Evolutionary conservation across 2,888 invertebrate genomes (phyloP).

Genomic region (Eupithecia insigniata): DNA sequence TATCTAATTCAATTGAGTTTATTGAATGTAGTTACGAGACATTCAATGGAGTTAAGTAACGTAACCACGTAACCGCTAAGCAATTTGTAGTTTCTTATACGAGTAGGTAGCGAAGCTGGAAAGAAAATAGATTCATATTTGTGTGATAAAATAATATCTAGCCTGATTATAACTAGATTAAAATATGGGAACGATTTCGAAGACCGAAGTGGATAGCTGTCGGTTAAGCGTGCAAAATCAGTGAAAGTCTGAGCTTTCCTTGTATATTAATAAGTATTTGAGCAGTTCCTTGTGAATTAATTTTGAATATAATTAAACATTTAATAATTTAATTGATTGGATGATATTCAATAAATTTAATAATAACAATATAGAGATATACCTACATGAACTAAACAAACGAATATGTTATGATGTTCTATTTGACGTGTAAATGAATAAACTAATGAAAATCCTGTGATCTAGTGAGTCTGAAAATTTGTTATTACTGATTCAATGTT

Average conservation of each 20-base stretch:
- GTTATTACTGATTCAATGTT: neutral
- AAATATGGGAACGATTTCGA: neutral
- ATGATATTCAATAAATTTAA: too few species aligned
- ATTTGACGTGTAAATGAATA: too few species aligned
- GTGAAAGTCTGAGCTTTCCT: neutral
- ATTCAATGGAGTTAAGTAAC: slow-evolving; percentile 38
- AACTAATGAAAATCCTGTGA: too few species aligned
- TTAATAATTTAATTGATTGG: too few species aligned
- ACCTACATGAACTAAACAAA: too few species aligned
- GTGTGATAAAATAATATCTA: neutral
- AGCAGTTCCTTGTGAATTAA: too few species aligned
- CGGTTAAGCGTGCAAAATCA: neutral
- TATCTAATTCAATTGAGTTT: slow-evolving; percentile 3
- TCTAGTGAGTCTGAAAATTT: neutral
- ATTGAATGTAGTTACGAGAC: slow-evolving; percentile 29
- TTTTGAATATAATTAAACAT: too few species aligned
- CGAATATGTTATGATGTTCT: too few species aligned
- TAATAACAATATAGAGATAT: too few species aligned
- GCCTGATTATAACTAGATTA: neutral
- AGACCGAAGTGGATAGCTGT: neutral
- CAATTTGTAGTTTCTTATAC: slow-evolving; percentile 35
- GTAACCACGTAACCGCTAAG: slow-evolving; percentile 42
- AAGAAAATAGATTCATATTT: neutral
- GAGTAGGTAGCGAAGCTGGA: neutral
- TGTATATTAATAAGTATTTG: neutral